These are phyloP conservation scores for Temnothorax rugatulus DNA, from an alignment of 2,888 invertebrate species.

Conservation along the genomic window DNA sequence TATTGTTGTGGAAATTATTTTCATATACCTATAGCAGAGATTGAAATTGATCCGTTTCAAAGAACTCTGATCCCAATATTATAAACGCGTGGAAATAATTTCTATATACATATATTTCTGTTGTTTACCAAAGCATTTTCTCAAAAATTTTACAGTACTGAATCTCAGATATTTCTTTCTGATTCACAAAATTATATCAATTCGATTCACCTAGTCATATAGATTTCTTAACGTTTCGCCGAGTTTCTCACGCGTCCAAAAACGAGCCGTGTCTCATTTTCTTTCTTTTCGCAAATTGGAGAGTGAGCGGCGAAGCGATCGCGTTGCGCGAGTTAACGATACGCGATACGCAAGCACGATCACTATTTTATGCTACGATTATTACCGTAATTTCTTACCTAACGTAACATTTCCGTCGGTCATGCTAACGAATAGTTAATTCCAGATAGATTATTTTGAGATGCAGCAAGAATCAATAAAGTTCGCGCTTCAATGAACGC, in stretches of 20 bases:
- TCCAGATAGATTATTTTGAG: slow-evolving; percentile 22
- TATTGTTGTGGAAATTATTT: neutral
- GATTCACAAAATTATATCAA: neutral
- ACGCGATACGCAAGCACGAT: slow-evolving; percentile 48
- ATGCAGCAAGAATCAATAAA: slow-evolving; percentile 37
- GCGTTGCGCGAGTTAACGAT: slow-evolving; percentile 43
- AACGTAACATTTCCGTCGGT: slow-evolving; percentile 41
- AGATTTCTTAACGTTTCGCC: neutral
- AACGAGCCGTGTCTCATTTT: neutral
- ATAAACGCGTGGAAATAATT: neutral
- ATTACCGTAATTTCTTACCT: slow-evolving; percentile 55
- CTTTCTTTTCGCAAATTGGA: slow-evolving; percentile 29
- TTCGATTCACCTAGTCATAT: too few species aligned
- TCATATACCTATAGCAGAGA: neutral
- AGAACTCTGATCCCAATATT: neutral
- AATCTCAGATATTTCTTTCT: neutral
- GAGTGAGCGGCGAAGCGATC: slow-evolving; percentile 25
- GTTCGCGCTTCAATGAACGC: slow-evolving; percentile 43
- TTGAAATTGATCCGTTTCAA: neutral
- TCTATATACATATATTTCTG: neutral
- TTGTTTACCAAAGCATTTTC: neutral
- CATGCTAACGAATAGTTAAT: slow-evolving; percentile 45
- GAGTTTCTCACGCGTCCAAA: neutral
- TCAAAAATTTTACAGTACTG: neutral
- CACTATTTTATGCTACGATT: slow-evolving; percentile 46